Percentiles rank a stretch among this genome's conserved stretches.
These are phyloP conservation scores for Hepsetus odoe DNA, from an alignment of 2,113 vertebrate genomes.

Conservation along the genomic window DNA sequence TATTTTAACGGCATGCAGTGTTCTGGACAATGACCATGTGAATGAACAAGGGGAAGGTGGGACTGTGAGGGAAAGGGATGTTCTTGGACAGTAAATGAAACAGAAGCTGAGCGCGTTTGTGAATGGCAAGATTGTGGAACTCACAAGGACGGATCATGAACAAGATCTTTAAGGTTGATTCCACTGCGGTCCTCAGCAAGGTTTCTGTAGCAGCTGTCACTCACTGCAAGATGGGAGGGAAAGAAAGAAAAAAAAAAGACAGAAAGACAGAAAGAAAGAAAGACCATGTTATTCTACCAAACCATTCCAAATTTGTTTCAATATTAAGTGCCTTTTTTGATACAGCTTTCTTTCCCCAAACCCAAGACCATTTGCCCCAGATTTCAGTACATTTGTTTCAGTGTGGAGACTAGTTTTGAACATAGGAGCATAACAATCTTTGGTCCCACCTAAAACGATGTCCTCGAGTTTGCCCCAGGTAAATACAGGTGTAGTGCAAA, in stretches of 20 bases:
- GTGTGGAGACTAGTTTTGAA: no score
- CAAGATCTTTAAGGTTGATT: conserved; percentile 97
- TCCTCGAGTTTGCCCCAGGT: no score
- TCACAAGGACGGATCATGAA: conserved; percentile 98
- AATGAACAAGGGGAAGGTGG: no score
- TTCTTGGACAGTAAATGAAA: not conserved
- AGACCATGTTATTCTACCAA: not conserved
- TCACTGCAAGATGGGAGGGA: conserved; percentile 79
- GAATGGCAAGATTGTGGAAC: conserved; percentile 58
- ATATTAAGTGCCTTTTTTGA: no score
- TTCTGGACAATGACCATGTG: not conserved
- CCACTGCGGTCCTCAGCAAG: conserved; percentile 97
- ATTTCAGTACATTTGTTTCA: no score
- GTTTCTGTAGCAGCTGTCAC: conserved; percentile 98
- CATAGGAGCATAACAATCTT: no score
- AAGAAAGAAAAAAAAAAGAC: no score
- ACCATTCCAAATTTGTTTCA: no score
- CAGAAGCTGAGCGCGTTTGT: not conserved
- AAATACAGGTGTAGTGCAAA: no score
- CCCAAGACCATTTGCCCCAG: no score
- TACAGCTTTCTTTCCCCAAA: no score
- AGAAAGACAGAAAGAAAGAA: not conserved
- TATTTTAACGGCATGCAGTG: conserved; percentile 5
- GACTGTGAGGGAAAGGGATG: not conserved
- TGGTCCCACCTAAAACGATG: no score